Conservation (phyloP, 2,888 invertebrate species). For the Himalopsyche anomala region DNA sequence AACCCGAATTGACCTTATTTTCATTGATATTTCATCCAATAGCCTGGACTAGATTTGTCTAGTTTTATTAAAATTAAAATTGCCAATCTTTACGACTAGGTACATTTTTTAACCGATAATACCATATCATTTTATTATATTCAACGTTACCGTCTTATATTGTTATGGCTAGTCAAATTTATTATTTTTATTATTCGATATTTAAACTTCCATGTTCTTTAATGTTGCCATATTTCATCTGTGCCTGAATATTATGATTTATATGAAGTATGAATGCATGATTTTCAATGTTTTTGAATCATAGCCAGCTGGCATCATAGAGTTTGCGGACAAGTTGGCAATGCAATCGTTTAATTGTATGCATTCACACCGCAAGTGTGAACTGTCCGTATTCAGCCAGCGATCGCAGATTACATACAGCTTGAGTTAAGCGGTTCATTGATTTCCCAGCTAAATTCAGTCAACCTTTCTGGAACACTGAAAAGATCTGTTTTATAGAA, state of each 20-base stretch:
- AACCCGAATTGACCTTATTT: too few relatives aligned
- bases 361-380: conserved; percentile 2
- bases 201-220: neutral
- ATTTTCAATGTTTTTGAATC: neutral
- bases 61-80: too few relatives aligned
- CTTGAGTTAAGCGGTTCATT: neutral
- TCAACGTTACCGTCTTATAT: too few relatives aligned
- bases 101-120: too few relatives aligned
- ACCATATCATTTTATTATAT: too few relatives aligned
- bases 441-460: neutral
- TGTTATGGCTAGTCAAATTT: too few relatives aligned
- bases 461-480: too few relatives aligned
- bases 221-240: neutral
- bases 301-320: neutral
- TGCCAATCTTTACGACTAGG: too few relatives aligned
- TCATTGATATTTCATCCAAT: too few relatives aligned
- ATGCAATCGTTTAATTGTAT: conserved; percentile 1
- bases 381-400: neutral
- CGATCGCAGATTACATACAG: neutral
- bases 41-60: too few relatives aligned
- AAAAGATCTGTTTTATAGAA: too few relatives aligned
- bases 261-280: neutral
- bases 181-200: neutral
- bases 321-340: conserved; percentile 17
- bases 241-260: neutral